These are phyloP conservation scores for Brachyhypopomus occidentalis DNA, from an alignment of 2,113 vertebrate species.

Conservation along the genomic window DNA sequence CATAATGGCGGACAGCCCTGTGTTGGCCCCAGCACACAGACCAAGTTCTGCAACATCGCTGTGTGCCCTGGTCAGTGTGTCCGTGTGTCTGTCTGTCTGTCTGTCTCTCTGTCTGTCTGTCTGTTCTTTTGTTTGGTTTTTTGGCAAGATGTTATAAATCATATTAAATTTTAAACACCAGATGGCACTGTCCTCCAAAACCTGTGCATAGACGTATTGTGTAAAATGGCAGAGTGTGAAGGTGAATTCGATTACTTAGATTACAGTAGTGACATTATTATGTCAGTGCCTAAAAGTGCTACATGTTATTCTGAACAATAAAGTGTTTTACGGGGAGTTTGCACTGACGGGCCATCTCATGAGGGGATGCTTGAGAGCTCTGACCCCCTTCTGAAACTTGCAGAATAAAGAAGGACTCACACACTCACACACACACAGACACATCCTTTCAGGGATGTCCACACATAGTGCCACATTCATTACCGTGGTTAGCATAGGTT, in stretches of 20 bases:
- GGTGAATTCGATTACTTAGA: too few relatives aligned
- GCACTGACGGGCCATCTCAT: conserved; percentile 16
- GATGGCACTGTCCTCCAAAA: conserved; percentile 50
- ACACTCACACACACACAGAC: neutral
- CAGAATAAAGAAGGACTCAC: neutral
- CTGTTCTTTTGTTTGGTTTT: too few relatives aligned
- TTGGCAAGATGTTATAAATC: conserved; percentile 26
- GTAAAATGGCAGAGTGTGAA: neutral
- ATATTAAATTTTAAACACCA: conserved; percentile 52
- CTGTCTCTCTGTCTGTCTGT: neutral
- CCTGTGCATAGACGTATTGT: neutral
- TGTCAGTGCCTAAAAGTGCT: conserved; percentile 1
- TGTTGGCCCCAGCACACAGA: conserved; percentile 86
- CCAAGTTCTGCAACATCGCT: conserved; percentile 98
- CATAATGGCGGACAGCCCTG: conserved; percentile 92
- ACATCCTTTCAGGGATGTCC: neutral
- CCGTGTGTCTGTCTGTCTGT: neutral
- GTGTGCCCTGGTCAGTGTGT: conserved; percentile 89
- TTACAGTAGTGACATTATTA: neutral
- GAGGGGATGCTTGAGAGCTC: conserved; percentile 18
- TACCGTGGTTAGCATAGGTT: neutral
- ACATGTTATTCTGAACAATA: conserved; percentile 16
- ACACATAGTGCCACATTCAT: neutral
- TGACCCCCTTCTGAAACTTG: neutral
- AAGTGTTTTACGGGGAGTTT: neutral